Conservation (phyloP, 1,140 invertebrate species). For the Prorops nasuta region DNA sequence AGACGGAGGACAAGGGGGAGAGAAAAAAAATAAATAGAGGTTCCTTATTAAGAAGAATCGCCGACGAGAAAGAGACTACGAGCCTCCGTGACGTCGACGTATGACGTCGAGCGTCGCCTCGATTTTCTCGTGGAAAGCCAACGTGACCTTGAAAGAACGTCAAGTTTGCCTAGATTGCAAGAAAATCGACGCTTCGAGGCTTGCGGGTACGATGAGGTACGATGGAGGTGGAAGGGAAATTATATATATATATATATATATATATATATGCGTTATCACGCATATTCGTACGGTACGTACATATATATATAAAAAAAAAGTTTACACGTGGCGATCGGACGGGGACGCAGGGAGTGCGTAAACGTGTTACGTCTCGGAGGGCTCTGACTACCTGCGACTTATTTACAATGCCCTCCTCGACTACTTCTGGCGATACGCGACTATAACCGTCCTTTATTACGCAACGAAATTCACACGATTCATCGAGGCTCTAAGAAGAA, state of each 20-base stretch:
- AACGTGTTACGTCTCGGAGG: constrained; percentile 30
- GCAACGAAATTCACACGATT: too few species aligned
- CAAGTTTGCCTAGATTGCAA: too few species aligned
- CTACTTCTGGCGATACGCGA: constrained; percentile 23
- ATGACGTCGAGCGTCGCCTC: constrained; percentile 11
- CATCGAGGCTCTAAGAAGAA: too few species aligned
- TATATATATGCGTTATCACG: neutral
- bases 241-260: neutral
- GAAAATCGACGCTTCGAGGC: too few species aligned
- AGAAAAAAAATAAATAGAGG: constrained; percentile 1
- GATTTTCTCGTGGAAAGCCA: too few species aligned
- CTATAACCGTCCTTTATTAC: constrained; percentile 5
- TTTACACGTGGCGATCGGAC: constrained; percentile 10
- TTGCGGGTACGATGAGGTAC: too few species aligned
- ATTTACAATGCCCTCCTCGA: constrained; percentile 42
- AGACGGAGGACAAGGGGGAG: neutral
- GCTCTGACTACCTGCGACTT: constrained; percentile 36
- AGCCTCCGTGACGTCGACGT: constrained; percentile 4
- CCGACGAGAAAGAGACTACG: neutral
- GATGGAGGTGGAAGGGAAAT: constrained; percentile 4
- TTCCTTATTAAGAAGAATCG: neutral
- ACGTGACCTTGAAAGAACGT: too few species aligned
- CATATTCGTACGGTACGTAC: too few species aligned
- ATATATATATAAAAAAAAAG: neutral
- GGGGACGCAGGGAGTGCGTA: constrained; percentile 7